phyloP scores from a whole-genome alignment of 2,888 invertebrate species.

The Catocala fraxini region DNA sequence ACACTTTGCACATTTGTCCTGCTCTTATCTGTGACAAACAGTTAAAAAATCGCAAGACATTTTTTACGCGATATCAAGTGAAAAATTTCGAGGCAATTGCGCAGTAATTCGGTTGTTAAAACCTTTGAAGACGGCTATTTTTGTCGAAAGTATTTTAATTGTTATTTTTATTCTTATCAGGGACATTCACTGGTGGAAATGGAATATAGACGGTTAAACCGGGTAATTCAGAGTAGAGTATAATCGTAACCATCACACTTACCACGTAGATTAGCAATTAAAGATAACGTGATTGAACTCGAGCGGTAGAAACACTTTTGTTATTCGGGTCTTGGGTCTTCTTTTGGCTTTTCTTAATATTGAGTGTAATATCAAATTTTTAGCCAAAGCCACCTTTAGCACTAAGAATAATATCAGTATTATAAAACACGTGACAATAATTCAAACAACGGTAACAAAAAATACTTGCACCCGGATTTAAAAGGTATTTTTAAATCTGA shows the following conservation, averaged over 20 bases:
- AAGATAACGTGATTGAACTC: constrained; percentile 6
- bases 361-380: not conserved
- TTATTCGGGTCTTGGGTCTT: too few species aligned
- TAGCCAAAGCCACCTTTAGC: too few species aligned
- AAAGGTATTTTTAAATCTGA: too few species aligned
- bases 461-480: too few species aligned
- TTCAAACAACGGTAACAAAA: too few species aligned
- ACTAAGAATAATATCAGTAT: too few species aligned
- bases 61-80: constrained; percentile 32
- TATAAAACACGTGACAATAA: too few species aligned
- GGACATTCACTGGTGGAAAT: constrained; percentile 3
- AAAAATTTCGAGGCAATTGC: constrained; percentile 1
- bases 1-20: constrained; percentile 65
- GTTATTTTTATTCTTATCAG: constrained; percentile 5
- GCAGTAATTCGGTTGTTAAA: constrained; percentile 5
- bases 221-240: not conserved
- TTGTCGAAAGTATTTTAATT: not conserved
- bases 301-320: too few species aligned
- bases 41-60: constrained; percentile 53
- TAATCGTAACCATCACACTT: not conserved
- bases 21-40: constrained; percentile 72
- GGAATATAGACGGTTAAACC: not conserved
- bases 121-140: not conserved
- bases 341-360: not conserved
- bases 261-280: constrained; percentile 2